Evolutionary conservation across 1,140 invertebrate species (phyloP).

Genomic region (Pomacea maculata): DNA sequence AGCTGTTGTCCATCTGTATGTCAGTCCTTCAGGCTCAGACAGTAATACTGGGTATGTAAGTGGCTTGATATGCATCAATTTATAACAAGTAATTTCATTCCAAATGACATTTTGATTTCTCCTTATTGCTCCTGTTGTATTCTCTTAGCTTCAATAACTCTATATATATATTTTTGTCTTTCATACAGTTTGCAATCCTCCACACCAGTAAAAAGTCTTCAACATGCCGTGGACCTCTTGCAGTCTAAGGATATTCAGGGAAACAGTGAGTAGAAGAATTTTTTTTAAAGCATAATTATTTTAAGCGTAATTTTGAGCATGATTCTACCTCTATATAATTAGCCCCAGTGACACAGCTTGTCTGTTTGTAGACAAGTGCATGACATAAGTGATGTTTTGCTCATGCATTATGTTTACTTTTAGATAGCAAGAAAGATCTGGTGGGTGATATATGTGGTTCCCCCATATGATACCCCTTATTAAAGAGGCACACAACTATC

Average conservation of each 20-base stretch:
- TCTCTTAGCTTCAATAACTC: background rate
- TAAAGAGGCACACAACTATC: no score
- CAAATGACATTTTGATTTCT: background rate
- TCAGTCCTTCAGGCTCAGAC: slow-evolving; percentile 3
- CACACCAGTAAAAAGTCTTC: slow-evolving; percentile 7
- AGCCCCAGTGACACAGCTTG: background rate
- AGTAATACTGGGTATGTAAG: background rate
- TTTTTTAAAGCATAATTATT: background rate
- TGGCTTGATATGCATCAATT: background rate
- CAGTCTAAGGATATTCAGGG: background rate
- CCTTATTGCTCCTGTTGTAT: background rate
- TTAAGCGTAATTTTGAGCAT: no score
- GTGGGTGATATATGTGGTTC: no score
- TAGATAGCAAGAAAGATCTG: no score
- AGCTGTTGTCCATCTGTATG: background rate
- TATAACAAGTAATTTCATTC: background rate
- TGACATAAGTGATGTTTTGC: no score
- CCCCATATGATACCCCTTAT: no score
- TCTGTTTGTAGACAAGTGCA: no score
- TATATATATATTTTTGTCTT: background rate
- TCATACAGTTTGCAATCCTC: background rate
- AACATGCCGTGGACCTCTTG: slow-evolving; percentile 8
- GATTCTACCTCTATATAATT: background rate
- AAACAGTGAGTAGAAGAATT: no score
- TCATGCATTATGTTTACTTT: no score